phyloP scores from a whole-genome alignment of 2,888 invertebrate genomes.

The Eueremaeus valkanovi region DNA sequence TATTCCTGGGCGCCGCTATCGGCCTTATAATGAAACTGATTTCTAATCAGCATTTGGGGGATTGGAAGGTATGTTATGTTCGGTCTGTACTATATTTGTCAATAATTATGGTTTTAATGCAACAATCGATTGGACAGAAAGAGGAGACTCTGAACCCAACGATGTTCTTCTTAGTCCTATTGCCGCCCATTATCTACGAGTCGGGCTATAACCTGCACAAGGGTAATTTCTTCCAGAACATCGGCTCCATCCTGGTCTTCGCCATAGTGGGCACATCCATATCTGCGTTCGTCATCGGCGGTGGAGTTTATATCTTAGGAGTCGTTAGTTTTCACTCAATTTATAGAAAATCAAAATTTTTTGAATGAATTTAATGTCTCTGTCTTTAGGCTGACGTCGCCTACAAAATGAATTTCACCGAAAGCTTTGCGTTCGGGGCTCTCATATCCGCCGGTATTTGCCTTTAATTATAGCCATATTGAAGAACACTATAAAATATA shows the following conservation, averaged over 20 bases:
- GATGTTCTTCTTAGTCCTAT: slow-evolving; percentile 89
- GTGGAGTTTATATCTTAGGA: slow-evolving; percentile 90
- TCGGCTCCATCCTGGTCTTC: slow-evolving; percentile 96
- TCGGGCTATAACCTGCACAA: slow-evolving; percentile 98
- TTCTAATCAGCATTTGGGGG: slow-evolving; percentile 80
- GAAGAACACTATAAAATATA: neutral
- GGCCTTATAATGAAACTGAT: slow-evolving; percentile 84
- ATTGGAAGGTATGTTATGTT: slow-evolving; percentile 75
- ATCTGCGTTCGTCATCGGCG: slow-evolving; percentile 93
- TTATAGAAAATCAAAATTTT: neutral
- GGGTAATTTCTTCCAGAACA: slow-evolving; percentile 75
- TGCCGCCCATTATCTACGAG: slow-evolving; percentile 99
- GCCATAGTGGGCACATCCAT: slow-evolving; percentile 96
- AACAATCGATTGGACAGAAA: slow-evolving; percentile 65
- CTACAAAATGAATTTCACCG: slow-evolving; percentile 85
- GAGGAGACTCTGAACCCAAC: slow-evolving; percentile 98
- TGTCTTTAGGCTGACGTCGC: slow-evolving; percentile 59
- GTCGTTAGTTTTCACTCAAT: slow-evolving; percentile 52
- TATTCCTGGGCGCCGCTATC: slow-evolving; percentile 87
- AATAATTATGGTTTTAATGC: too few relatives aligned
- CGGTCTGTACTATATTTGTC: too few relatives aligned
- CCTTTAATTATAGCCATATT: neutral
- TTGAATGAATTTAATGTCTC: slow-evolving; percentile 33
- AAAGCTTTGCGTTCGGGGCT: slow-evolving; percentile 98
- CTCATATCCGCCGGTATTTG: slow-evolving; percentile 91